Base-by-base conservation (phyloP, 2,113 vertebrate genomes). In the Pseudorhombus dupliciocellatus region DNA sequence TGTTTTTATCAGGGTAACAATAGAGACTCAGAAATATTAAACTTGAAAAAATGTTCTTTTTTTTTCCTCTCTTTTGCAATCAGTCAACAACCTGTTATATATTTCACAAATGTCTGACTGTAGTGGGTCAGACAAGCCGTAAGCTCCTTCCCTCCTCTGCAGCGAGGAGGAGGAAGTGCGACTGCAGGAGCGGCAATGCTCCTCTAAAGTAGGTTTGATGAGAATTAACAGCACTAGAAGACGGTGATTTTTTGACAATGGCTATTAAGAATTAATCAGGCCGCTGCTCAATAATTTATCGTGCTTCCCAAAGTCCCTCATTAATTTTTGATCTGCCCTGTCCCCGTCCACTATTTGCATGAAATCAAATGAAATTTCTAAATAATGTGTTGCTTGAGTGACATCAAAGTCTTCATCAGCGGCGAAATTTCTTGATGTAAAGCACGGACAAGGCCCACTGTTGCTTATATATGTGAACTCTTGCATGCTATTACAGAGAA, bases 221-320 rank as follows among this genome's bases (percentile, higher is more conserved):
- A 90, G 83, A 90, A 93, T 92, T 88, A 91, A 89, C 87, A 21
- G 67, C 66, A 60, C 79, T 70, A 73, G 70, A 86, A 90, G 87
- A 90, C 86, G 72, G 73, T 80, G 92, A 93, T 92, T 92, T 93
- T 92, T 92, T 92, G 91, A 93, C 91, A 90, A 88, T 79, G 78
- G 79, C 82, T 84, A 94, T 94, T 90, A 94, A 93, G 88, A 93
- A 93, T 93, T 93, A 93, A 94, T 92, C 87, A 89, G 70, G 48
- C 77, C 5, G 10, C 31, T 10, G 53, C 76, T 94, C 72, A 90
- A 93, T 94, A 91, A 94, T 94, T 92, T 51, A 94, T 90, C 15
- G 37, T 76, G 77, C 86, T 89, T 91, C 90, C 88, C 87, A 88
- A 94, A 92, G 89, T 91, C 88, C 70, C 86, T 72, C 91, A 92